phyloP scores from a whole-genome alignment of 2,888 invertebrate species.

The Drosophila nr. fundita region DNA sequence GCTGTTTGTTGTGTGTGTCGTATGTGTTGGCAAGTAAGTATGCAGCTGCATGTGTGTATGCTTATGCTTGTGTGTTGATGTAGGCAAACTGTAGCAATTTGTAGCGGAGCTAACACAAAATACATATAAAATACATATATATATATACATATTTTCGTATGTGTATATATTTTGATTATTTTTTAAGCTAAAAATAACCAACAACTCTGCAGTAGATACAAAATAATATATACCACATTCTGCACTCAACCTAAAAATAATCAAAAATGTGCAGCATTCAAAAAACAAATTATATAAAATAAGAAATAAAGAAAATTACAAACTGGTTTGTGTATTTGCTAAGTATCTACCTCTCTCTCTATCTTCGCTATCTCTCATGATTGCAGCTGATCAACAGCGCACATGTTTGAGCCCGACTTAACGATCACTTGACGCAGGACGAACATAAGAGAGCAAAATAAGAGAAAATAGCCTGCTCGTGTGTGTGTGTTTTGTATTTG shows the following conservation, averaged over 20 bases:
- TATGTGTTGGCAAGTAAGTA: not conserved
- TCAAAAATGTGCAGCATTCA: not conserved
- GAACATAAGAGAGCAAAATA: not conserved
- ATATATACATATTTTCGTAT: not conserved
- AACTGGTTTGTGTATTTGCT: not conserved
- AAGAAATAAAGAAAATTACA: not conserved
- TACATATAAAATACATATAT: not conserved
- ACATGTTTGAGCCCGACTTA: not conserved
- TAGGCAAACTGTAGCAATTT: not conserved
- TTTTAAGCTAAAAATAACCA: not conserved
- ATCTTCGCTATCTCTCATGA: not conserved
- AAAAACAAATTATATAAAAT: not conserved
- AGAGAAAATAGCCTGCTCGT: not conserved
- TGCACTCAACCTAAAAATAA: not conserved
- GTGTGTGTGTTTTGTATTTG: not conserved
- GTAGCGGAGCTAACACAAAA: not conserved
- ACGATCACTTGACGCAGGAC: not conserved
- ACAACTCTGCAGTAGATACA: not conserved
- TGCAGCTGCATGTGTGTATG: not conserved
- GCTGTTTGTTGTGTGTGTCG: not conserved
- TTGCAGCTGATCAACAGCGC: not conserved
- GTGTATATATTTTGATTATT: not conserved
- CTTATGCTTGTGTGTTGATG: not conserved
- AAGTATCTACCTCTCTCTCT: not conserved
- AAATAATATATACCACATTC: not conserved